Percentiles rank a stretch among this genome's conserved stretches.
phyloP scores from a whole-genome alignment of 2,113 vertebrate species.

The Elephas maximus region DNA sequence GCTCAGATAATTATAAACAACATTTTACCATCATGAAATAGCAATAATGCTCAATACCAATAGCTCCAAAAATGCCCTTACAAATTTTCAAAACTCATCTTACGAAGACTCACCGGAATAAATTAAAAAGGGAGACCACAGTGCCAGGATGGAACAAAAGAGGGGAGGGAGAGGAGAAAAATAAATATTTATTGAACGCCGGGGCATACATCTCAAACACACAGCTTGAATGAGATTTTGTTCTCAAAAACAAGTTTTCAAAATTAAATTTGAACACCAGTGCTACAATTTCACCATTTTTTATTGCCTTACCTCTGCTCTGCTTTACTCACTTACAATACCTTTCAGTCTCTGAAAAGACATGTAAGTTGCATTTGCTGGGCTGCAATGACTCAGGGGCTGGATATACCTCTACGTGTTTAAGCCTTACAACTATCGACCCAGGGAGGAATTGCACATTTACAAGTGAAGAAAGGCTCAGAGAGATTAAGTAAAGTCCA shows the following conservation, averaged over 20 bases:
- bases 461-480: slow-evolving; percentile 26
- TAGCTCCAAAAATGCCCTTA: neutral
- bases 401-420: neutral
- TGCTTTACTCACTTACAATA: slow-evolving; percentile 16
- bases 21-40: neutral
- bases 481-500: slow-evolving; percentile 21
- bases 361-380: neutral
- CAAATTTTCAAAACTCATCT: slow-evolving; percentile 18
- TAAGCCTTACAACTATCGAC: neutral
- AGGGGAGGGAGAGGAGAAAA: neutral
- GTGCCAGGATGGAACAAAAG: neutral
- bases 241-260: slow-evolving; percentile 27
- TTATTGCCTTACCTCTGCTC: neutral
- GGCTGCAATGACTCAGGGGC: neutral
- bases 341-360: neutral
- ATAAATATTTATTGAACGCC: neutral
- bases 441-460: neutral
- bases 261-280: neutral
- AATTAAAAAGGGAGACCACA: neutral
- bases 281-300: neutral
- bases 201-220: neutral
- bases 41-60: neutral
- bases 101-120: neutral
- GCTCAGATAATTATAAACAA: neutral
- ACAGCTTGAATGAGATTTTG: slow-evolving; percentile 33